phyloP scores from a whole-genome alignment of 2,888 invertebrate species.

The Caenorhabditis sinica region DNA sequence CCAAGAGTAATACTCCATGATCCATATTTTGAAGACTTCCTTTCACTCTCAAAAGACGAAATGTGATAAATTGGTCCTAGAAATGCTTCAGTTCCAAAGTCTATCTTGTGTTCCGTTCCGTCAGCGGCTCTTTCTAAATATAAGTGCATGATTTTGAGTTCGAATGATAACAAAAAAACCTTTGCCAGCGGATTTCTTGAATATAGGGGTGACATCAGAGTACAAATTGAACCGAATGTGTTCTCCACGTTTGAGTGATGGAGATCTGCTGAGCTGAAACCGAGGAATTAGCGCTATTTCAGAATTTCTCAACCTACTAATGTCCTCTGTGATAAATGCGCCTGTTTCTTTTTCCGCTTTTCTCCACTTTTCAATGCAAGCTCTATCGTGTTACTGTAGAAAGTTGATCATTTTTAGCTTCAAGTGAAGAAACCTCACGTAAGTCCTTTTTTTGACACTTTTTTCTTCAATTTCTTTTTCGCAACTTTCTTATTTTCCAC shows the following conservation, averaged over 20 bases:
- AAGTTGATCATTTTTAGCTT: neutral
- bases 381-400: conserved; percentile 55
- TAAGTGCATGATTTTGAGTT: neutral
- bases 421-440: conserved; percentile 32
- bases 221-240: conserved; percentile 63
- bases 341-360: conserved; percentile 50
- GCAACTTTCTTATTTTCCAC: conserved; percentile 51
- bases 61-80: conserved; percentile 68
- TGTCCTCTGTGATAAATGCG: conserved; percentile 38
- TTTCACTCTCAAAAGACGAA: conserved; percentile 60
- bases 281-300: neutral
- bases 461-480: conserved; percentile 59
- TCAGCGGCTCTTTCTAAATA: conserved; percentile 26
- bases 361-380: conserved; percentile 57
- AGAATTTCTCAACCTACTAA: conserved; percentile 12
- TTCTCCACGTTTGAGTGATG: conserved; percentile 52
- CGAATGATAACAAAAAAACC: conserved; percentile 24
- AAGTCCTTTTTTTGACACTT: conserved; percentile 58
- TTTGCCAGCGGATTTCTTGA: conserved; percentile 51
- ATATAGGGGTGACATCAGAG: conserved; percentile 61
- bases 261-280: conserved; percentile 44
- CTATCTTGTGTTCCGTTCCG: conserved; percentile 54
- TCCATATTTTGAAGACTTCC: conserved; percentile 64
- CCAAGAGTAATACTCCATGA: conserved; percentile 65
- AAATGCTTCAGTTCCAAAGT: conserved; percentile 61